phyloP scores from a whole-genome alignment of 1,140 invertebrate genomes.

The Hyles vespertilio region DNA sequence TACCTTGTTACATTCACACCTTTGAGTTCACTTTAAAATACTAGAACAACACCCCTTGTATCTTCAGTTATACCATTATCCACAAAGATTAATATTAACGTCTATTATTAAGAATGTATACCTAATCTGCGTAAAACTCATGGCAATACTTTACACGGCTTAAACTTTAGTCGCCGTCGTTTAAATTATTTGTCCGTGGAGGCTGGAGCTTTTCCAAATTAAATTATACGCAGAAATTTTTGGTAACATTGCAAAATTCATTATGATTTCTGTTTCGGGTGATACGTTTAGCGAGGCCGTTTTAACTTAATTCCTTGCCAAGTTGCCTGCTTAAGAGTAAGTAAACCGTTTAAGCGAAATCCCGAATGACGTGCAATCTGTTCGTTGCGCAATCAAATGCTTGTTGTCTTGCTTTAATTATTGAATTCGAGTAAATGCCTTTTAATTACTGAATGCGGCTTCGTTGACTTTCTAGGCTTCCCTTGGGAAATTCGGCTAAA shows the following conservation, averaged over 20 bases:
- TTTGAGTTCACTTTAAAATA: no score
- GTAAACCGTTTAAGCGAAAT: slow-evolving; percentile 8
- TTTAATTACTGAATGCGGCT: no score
- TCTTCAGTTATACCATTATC: no score
- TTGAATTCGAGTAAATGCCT: no score
- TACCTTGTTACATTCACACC: slow-evolving; percentile 4
- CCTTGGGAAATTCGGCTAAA: no score
- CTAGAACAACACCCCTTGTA: no score
- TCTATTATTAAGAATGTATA: no score
- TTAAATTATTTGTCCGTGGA: slow-evolving; percentile 64
- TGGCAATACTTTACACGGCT: slow-evolving; percentile 65
- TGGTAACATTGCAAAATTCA: slow-evolving; percentile 47
- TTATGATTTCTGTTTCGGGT: slow-evolving; percentile 29
- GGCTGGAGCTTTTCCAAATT: slow-evolving; percentile 64
- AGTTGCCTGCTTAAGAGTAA: slow-evolving; percentile 15
- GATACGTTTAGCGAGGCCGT: slow-evolving; percentile 29
- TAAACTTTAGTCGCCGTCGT: slow-evolving; percentile 54
- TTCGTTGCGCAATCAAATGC: background rate
- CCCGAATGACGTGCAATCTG: background rate
- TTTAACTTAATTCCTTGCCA: slow-evolving; percentile 26
- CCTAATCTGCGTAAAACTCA: no score
- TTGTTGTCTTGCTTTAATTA: background rate
- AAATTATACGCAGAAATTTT: slow-evolving; percentile 60
- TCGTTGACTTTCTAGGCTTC: no score
- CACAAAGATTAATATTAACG: no score